Evolutionary conservation across 2,888 invertebrate genomes (phyloP), one percentile per base, ranked within the genome.

Genomic region (Brachycybe producta): DNA sequence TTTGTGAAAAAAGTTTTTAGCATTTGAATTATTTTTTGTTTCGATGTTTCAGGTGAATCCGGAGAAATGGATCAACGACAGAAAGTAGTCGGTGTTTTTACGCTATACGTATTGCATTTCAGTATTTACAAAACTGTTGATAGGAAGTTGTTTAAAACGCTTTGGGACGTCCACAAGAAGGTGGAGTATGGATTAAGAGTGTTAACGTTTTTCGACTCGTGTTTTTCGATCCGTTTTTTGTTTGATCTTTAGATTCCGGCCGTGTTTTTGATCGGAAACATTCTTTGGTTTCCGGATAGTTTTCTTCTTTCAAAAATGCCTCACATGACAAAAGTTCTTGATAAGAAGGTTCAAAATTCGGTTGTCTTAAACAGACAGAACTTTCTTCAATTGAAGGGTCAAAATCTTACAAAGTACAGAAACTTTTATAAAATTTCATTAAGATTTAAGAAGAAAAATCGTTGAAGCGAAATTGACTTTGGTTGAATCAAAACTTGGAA

Each of bases 261-360:
- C 28, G 78, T 90, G 52, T 79, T 81, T 40, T 68, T 95, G 28
- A 73, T 78, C 52, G 88, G 86, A 1, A 84, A 84, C 62, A 73
- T 83, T 15, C 66, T 86, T 48, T 94, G 90, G 88, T 79, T 82
- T 61, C 86, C 92, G 0, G 83, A 82, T 63, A 75, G 77, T 58
- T 94, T 92, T 67, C 71, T 94, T 3, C 77, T 55, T 71, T 77
- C 58, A 67, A 79, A 58, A 63, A 76, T 67, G 64, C 73, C 68
- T 66, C 74, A 66, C 65, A 67, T 66, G 67, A 73, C 65, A 67
- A 73, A 70, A 60, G 64, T 69, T 1, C 64, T 74, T 40, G 68
- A 73, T 52, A 69, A 68, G 49, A 75, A 73, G 60, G 58, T 66
- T 1, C 61, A 67, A 54, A 67, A 70, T 57, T 60, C 63, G 13